These are phyloP conservation scores for Zaprionus camerounensis DNA, from an alignment of 1,140 invertebrate genomes.

Conservation along the genomic window DNA sequence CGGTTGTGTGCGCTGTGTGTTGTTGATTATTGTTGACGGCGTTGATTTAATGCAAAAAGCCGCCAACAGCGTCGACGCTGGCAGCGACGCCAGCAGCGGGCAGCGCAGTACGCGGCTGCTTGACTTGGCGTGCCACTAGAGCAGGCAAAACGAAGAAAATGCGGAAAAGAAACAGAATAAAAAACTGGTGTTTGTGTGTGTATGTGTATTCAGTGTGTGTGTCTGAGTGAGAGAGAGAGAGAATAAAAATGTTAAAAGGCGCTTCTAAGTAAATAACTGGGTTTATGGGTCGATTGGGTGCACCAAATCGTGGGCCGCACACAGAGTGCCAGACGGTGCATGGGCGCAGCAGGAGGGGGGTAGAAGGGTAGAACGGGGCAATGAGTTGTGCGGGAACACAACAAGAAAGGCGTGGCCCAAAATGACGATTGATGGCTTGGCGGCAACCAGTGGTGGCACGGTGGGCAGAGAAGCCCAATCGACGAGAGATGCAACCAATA, in stretches of 20 bases:
- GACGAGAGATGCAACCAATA: neutral
- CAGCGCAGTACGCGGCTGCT: conserved; percentile 31
- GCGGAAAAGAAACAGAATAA: conserved; percentile 35
- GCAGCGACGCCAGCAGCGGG: conserved; percentile 16
- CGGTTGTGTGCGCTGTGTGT: conserved; percentile 46
- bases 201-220: neutral
- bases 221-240: neutral
- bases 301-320: conserved; percentile 80
- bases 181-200: conserved; percentile 3
- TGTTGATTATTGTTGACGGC: conserved; percentile 80
- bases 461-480: conserved; percentile 4
- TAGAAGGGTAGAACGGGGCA: neutral
- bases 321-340: conserved; percentile 45
- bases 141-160: conserved; percentile 47
- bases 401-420: neutral
- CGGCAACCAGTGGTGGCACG: conserved; percentile 8
- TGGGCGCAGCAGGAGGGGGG: neutral
- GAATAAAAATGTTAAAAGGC: conserved; percentile 75
- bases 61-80: conserved; percentile 41
- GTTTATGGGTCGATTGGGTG: conserved; percentile 84
- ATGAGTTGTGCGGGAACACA: no score
- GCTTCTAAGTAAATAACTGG: conserved; percentile 84
- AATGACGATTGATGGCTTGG: conserved; percentile 38
- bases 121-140: conserved; percentile 61
- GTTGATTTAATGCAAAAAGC: conserved; percentile 81